phyloP scores from a whole-genome alignment of 2,113 vertebrate genomes.

The Hemichromis elongatus region DNA sequence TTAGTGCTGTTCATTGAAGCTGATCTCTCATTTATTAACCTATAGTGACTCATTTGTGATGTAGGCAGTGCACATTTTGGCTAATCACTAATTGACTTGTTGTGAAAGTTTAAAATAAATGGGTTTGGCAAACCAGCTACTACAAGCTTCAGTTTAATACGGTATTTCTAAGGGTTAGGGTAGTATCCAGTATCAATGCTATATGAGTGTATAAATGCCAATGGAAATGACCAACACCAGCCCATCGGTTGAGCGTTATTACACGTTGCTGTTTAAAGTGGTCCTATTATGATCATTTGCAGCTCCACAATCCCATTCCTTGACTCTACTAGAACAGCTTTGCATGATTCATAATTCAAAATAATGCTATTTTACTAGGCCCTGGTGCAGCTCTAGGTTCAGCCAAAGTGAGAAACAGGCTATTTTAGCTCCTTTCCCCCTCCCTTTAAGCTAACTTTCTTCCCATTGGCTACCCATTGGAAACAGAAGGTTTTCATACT shows the following conservation, averaged over 20 bases:
- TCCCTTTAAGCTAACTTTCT: neutral
- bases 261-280: neutral
- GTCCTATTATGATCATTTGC: neutral
- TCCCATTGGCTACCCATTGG: neutral
- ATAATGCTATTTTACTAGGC: neutral
- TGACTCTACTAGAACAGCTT: neutral
- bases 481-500: neutral
- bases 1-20: neutral
- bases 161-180: neutral
- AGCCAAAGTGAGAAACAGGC: neutral
- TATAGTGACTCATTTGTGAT: constrained; percentile 13
- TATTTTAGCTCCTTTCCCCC: neutral
- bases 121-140: neutral
- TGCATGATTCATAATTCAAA: neutral
- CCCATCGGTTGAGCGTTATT: neutral
- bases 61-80: neutral
- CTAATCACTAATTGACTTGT: constrained; percentile 5
- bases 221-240: neutral
- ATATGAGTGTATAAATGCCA: neutral
- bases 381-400: neutral
- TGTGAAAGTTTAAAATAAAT: constrained; percentile 1
- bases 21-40: neutral
- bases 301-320: neutral
- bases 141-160: neutral
- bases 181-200: neutral